phyloP scores from a whole-genome alignment of 2,113 vertebrate genomes.

The Agelaius phoeniceus region DNA sequence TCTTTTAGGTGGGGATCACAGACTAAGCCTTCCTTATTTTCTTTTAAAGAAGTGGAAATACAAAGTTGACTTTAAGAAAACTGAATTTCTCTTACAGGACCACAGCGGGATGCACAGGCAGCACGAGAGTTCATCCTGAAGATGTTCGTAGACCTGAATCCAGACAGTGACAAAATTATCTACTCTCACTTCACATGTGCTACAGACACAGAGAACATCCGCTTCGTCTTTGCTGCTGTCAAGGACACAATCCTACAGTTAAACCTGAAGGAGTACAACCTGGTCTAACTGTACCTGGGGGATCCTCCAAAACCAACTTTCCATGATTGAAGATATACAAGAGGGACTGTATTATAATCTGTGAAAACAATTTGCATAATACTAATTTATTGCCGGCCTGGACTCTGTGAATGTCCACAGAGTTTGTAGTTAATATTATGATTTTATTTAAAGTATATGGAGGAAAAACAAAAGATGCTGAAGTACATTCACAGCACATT shows the following conservation, averaged over 20 bases:
- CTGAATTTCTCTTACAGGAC: conserved; percentile 75
- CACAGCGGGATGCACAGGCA: conserved; percentile 89
- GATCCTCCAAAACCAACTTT: conserved; percentile 35
- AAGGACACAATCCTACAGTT: conserved; percentile 95
- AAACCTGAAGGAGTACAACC: conserved; percentile 96
- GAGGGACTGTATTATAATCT: conserved; percentile 81
- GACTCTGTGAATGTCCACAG: conserved; percentile 79
- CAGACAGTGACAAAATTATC: conserved; percentile 95
- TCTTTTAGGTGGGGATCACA: background rate
- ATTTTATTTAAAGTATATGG: conserved; percentile 87
- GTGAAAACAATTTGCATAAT: conserved; percentile 86
- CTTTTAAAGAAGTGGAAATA: background rate
- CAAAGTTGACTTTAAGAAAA: background rate
- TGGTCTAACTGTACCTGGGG: conserved; percentile 81
- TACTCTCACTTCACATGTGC: conserved; percentile 98
- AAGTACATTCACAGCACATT: conserved; percentile 79
- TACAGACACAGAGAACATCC: conserved; percentile 96
- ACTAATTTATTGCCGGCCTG: conserved; percentile 93
- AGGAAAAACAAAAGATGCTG: conserved; percentile 79
- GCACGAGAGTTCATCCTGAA: conserved; percentile 95
- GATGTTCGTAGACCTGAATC: conserved; percentile 98
- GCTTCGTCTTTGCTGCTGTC: conserved; percentile 95
- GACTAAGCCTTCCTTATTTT: background rate
- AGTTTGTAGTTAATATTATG: conserved; percentile 86
- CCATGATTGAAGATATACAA: conserved; percentile 66